Conservation (phyloP, 2,113 vertebrate genomes). For the Lophotis ruficrista region DNA sequence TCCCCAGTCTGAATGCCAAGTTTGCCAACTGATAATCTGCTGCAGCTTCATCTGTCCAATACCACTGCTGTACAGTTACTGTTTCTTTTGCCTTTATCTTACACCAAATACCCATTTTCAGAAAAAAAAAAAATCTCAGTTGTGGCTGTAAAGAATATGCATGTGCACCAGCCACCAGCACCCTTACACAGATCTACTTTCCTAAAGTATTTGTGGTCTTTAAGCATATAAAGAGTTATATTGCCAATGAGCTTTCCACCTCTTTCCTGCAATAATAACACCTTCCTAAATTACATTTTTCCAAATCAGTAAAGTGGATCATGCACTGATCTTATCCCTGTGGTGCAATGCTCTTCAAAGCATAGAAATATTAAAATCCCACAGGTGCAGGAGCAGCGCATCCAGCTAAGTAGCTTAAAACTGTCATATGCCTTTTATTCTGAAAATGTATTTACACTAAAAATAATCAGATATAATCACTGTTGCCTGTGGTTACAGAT, state of each 20-base stretch:
- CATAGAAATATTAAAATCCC: neutral
- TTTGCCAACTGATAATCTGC: neutral
- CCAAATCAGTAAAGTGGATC: neutral
- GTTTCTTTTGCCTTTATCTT: neutral
- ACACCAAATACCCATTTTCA: neutral
- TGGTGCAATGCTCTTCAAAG: neutral
- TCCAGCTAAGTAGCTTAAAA: constrained; percentile 26
- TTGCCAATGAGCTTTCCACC: neutral
- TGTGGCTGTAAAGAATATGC: neutral
- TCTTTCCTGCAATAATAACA: neutral
- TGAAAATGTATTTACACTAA: constrained; percentile 8
- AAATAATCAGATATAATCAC: constrained; percentile 6
- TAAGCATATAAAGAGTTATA: neutral
- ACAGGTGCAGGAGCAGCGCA: neutral
- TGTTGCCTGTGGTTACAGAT: constrained; percentile 11
- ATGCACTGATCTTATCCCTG: neutral
- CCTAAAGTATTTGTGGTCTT: neutral
- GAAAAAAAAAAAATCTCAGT: neutral
- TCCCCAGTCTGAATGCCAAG: accelerated
- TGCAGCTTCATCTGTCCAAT: neutral
- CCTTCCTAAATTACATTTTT: constrained; percentile 18
- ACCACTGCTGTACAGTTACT: neutral
- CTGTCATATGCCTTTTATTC: neutral
- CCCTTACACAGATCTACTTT: neutral
- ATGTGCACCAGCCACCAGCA: neutral